phyloP scores from a whole-genome alignment of 2,113 vertebrate genomes.

The Chlorocebus sabaeus region DNA sequence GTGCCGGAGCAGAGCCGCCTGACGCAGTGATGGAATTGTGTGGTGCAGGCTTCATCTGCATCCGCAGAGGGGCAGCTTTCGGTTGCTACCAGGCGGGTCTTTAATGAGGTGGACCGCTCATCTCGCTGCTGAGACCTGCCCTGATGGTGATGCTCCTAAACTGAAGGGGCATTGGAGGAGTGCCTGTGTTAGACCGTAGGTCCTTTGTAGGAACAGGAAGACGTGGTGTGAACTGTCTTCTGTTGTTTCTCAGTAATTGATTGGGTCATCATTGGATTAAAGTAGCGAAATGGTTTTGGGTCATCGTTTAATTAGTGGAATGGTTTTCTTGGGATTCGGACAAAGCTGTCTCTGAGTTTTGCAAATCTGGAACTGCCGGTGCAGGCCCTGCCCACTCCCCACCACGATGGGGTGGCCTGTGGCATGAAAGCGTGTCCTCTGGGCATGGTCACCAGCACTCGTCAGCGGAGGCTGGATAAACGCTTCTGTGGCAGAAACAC shows the following conservation, averaged over 20 bases:
- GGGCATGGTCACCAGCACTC: background rate
- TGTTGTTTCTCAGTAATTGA: background rate
- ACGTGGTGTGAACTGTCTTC: background rate
- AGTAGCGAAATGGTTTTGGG: background rate
- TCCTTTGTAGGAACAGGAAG: conserved; percentile 11
- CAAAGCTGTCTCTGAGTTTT: rapidly evolving
- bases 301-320: rapidly evolving
- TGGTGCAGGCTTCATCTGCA: background rate
- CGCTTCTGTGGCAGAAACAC: background rate
- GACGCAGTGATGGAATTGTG: background rate
- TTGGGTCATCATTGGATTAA: rapidly evolving
- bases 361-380: background rate
- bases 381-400: background rate
- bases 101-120: conserved; percentile 5
- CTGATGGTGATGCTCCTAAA: background rate
- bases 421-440: rapidly evolving
- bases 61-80: conserved; percentile 12
- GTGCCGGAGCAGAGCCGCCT: background rate
- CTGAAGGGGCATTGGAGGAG: background rate
- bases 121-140: background rate
- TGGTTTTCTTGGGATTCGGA: background rate
- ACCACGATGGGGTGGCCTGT: background rate
- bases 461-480: too few species aligned
- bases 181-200: conserved; percentile 19
- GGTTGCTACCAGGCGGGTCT: background rate